phyloP scores from a whole-genome alignment of 2,113 vertebrate species.

The Alethe castanea region DNA sequence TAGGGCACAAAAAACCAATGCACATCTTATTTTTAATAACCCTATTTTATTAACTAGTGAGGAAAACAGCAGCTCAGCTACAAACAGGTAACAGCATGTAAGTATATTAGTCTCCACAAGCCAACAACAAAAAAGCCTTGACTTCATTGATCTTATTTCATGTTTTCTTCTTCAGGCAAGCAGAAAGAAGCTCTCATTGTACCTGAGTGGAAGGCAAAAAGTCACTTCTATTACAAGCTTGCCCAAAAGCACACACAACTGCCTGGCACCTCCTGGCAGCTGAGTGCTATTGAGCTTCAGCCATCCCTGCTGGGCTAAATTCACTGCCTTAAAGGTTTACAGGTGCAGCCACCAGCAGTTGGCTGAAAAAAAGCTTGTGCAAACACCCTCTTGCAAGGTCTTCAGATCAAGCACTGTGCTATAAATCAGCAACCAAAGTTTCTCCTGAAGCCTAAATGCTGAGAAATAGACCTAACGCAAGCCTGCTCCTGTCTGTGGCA shows the following conservation, averaged over 20 bases:
- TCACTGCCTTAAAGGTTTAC: neutral
- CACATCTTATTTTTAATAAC: neutral
- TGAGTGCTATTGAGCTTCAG: neutral
- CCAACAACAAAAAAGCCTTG: neutral
- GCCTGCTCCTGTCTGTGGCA: rapidly evolving
- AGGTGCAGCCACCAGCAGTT: neutral
- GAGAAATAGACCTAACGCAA: neutral
- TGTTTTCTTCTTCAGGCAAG: neutral
- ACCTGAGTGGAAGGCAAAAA: neutral
- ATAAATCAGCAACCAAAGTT: neutral
- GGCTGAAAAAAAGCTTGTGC: neutral
- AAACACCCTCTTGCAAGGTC: neutral
- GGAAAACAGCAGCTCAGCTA: neutral
- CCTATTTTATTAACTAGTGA: neutral
- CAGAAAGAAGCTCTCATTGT: neutral
- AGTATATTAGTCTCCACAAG: neutral
- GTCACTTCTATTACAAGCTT: neutral
- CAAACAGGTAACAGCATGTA: neutral
- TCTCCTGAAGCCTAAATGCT: neutral
- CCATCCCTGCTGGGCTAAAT: neutral
- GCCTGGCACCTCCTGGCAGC: neutral
- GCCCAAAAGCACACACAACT: neutral
- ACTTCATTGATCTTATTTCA: neutral
- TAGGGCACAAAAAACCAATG: neutral
- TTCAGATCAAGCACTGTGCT: rapidly evolving